These are phyloP conservation scores for Ceyx margarethae DNA, from an alignment of 2,113 vertebrate species.

Conservation along the genomic window DNA sequence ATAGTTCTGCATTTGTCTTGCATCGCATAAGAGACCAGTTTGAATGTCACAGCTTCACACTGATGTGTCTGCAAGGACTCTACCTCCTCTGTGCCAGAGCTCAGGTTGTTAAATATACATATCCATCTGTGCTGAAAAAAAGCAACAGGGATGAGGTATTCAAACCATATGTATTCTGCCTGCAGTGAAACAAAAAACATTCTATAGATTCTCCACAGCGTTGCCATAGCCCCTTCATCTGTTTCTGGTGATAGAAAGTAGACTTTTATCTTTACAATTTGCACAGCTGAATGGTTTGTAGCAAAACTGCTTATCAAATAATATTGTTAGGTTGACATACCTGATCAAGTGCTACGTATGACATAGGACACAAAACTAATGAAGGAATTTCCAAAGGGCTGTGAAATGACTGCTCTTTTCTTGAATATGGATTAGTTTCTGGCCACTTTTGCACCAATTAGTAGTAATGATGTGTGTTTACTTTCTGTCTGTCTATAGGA, in stretches of 20 bases:
- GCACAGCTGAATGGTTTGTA: not conserved
- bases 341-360: not conserved
- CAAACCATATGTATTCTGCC: not conserved
- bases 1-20: not conserved
- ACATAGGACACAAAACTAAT: not conserved
- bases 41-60: not conserved
- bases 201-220: not conserved
- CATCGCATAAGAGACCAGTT: not conserved
- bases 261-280: not conserved
- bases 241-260: not conserved
- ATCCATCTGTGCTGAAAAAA: conserved; percentile 13
- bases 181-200: not conserved
- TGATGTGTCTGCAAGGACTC: not conserved
- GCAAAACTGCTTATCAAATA: not conserved
- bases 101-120: conserved; percentile 12
- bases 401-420: not conserved
- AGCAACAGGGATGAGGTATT: not conserved
- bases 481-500: conserved; percentile 74
- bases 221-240: not conserved
- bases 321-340: not conserved
- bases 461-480: conserved; percentile 13
- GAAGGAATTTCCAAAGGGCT: not conserved
- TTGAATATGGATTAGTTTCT: not conserved
- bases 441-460: conserved; percentile 20
- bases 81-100: not conserved